Evolutionary conservation across 2,797 vertebrate species (phyloP).

Genomic region (Etheostoma perlongum): DNA sequence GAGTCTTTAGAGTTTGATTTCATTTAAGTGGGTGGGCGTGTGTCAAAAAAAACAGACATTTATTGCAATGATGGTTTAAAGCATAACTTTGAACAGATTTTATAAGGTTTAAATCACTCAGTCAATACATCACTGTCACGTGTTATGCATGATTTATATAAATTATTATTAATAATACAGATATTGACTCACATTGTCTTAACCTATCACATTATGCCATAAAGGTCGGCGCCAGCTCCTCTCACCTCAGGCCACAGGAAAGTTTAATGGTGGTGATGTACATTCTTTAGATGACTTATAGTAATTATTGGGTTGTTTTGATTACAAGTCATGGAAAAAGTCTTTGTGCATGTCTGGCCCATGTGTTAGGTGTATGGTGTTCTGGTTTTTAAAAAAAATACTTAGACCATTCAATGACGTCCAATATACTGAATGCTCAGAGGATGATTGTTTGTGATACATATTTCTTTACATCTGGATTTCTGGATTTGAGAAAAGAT

Average conservation of each 20-base stretch:
- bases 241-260: constrained; percentile 51
- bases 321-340: constrained; percentile 58
- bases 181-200: constrained; percentile 42
- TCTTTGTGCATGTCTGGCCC: constrained; percentile 29
- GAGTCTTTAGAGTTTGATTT: constrained; percentile 10
- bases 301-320: constrained; percentile 65
- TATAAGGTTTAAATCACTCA: constrained; percentile 7
- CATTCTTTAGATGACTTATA: constrained; percentile 40
- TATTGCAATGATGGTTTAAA: constrained; percentile 3
- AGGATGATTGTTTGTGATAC: not conserved
- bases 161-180: not conserved
- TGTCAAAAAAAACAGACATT: constrained; percentile 15
- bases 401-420: too few species aligned
- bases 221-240: constrained; percentile 43
- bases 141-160: not conserved
- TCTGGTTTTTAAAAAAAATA: not conserved
- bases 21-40: not conserved
- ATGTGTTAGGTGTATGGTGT: constrained; percentile 11
- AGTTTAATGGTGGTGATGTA: constrained; percentile 37
- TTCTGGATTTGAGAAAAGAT: constrained; percentile 24
- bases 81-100: not conserved
- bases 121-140: not conserved
- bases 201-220: constrained; percentile 22
- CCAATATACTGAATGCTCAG: too few species aligned
- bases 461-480: constrained; percentile 20